These are phyloP conservation scores for Cryptotis parvus DNA, from an alignment of 2,113 vertebrate genomes.

Conservation along the genomic window DNA sequence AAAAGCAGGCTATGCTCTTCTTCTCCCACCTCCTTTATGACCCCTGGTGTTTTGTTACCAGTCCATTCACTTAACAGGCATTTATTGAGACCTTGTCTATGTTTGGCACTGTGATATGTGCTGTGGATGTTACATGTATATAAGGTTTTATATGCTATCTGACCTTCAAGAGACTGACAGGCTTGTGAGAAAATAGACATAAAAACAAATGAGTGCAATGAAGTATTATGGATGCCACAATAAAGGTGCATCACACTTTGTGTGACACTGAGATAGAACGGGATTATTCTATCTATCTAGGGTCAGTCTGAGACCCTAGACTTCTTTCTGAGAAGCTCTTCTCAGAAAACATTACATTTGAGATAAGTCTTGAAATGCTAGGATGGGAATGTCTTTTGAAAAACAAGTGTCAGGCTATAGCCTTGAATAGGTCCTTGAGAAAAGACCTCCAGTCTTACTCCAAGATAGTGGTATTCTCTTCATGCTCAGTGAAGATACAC, in stretches of 20 bases:
- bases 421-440: constrained; percentile 60
- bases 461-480: constrained; percentile 40
- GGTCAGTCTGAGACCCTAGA: no score
- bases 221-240: constrained; percentile 53
- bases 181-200: constrained; percentile 64
- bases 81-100: constrained; percentile 81
- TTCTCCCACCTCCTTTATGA: constrained; percentile 58
- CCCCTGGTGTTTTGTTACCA: constrained; percentile 75
- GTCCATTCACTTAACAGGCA: constrained; percentile 74
- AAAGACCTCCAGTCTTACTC: constrained; percentile 17
- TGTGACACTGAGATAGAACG: constrained; percentile 51
- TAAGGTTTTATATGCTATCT: no score
- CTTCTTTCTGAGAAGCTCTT: constrained; percentile 60
- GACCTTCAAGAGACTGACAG: constrained; percentile 71
- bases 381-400: constrained; percentile 53
- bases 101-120: constrained; percentile 82
- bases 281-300: constrained; percentile 51
- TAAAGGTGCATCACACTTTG: not conserved
- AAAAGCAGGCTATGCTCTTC: constrained; percentile 54
- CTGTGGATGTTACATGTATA: constrained; percentile 70
- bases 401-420: constrained; percentile 54
- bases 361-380: constrained; percentile 60
- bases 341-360: constrained; percentile 48
- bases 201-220: constrained; percentile 61
- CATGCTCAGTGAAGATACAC: constrained; percentile 34